Conservation (phyloP, 2,113 vertebrate genomes). For the Neogobius melanostomus region DNA sequence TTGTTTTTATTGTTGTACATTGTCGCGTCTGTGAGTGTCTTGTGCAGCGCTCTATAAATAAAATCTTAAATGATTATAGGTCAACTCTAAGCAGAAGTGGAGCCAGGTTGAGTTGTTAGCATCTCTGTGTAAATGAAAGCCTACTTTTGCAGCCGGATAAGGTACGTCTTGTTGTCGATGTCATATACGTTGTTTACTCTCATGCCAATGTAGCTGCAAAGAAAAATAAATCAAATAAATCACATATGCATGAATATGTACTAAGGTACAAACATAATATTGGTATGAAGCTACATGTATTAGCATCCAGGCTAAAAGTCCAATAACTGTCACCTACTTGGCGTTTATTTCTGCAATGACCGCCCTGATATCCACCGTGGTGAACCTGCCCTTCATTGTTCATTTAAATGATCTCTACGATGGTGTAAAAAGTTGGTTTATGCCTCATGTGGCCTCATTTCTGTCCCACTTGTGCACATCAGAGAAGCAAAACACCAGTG, state of each 20-base stretch:
- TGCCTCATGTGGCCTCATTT: constrained; percentile 25
- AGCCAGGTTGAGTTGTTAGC: too few species aligned
- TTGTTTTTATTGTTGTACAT: too few species aligned
- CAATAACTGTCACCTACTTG: constrained; percentile 70
- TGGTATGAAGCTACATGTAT: constrained; percentile 17
- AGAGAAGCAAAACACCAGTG: constrained; percentile 1
- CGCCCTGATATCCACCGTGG: constrained; percentile 87
- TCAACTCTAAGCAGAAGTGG: not conserved
- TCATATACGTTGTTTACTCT: constrained; percentile 97
- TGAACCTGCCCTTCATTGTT: constrained; percentile 90
- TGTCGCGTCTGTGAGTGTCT: too few species aligned
- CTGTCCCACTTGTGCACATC: constrained; percentile 6
- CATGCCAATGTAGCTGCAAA: constrained; percentile 91
- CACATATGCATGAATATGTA: not conserved
- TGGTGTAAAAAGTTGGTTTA: not conserved
- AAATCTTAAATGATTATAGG: too few species aligned
- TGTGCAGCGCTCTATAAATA: too few species aligned
- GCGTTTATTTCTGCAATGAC: constrained; percentile 86
- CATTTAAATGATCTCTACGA: not conserved
- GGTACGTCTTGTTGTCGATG: constrained; percentile 96
- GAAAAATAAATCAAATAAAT: constrained; percentile 6
- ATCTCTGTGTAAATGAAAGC: not conserved
- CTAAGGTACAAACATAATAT: not conserved
- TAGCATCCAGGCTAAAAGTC: constrained; percentile 8
- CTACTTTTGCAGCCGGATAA: constrained; percentile 97